These are phyloP conservation scores for Pangasius sanitwongsei DNA, from an alignment of 2,797 vertebrate species.

Conservation along the genomic window DNA sequence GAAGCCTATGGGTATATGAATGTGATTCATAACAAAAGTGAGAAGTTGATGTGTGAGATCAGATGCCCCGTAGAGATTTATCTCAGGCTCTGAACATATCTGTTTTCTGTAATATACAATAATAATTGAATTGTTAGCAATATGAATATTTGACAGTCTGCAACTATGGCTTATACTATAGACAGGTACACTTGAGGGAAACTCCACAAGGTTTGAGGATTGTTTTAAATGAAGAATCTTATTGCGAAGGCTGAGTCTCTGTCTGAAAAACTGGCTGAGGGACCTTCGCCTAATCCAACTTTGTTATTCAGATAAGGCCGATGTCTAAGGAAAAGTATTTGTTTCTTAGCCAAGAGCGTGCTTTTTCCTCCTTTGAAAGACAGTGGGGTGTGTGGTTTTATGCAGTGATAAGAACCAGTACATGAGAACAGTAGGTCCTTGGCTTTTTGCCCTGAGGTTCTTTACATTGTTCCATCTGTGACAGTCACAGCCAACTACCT, in stretches of 20 bases:
- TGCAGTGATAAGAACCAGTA: conserved; percentile 33
- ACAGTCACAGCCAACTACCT: conserved; percentile 2
- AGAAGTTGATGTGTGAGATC: not conserved
- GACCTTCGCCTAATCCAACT: conserved; percentile 4
- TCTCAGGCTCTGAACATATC: not conserved
- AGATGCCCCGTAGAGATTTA: too few relatives aligned
- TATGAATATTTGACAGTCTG: not conserved
- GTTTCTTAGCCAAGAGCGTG: conserved; percentile 9
- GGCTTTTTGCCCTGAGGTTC: conserved; percentile 15
- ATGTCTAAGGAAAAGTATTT: conserved; percentile 14
- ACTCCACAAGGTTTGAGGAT: not conserved
- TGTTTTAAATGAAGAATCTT: not conserved
- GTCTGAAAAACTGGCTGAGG: conserved; percentile 1
- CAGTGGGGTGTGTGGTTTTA: conserved; percentile 9
- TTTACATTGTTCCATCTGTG: conserved; percentile 32
- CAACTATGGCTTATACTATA: not conserved
- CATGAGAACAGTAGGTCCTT: not conserved
- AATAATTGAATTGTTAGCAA: not conserved
- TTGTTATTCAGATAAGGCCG: conserved; percentile 33
- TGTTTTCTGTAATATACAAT: not conserved
- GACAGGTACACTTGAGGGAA: not conserved
- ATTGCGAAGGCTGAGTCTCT: not conserved
- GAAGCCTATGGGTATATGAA: not conserved
- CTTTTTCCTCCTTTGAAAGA: conserved; percentile 12
- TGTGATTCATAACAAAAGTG: not conserved